Base-by-base conservation (phyloP, 2,888 invertebrate genomes). In the Drosophila yooni region DNA sequence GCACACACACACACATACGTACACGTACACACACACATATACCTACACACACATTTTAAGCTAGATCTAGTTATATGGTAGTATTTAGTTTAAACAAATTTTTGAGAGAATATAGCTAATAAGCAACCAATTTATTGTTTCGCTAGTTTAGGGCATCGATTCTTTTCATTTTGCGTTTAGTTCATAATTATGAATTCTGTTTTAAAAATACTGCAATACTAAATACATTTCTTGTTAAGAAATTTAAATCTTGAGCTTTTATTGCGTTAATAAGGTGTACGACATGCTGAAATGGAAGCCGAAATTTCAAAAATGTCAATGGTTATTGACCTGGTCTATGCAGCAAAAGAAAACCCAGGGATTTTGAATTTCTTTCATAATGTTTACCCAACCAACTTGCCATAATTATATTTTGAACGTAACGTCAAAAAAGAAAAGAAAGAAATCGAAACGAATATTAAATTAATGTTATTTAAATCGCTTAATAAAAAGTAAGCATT, bases 181-280 rank as follows among this genome's bases (percentile, higher is more conserved):
- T 70, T 88, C 33, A 43, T 70, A 68, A 84, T 50, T 50, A 50
- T 59, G 58, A 76, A 58, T 80, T 86, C 68, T 71, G 58, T 76
- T 73, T 70, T 75, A 64, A 73, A 66, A 73, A 64, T 73, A 82
- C 65, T 79, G 85, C 89, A 89, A 85, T 88, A 84, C 82, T 79
- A 84, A 91, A 86, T 87, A 81, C 61, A 81, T 76, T 84, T 84
- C 84, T 76, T 74, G 74, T 74, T 83, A 83, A 76, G 79, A 76
- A 79, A 66, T 69, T 21, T 58, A 50, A 8, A 64, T 68, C 61
- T 76, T 74, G 52, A 74, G 67, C 61, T 33, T 74, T 58, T 21
- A 53, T 40, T 75, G 33, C 33, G 54, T 36, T 13, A 29, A 50
- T 62, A 21, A 52, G 31, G 33, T 59, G 15, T 27, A 46, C n/a